Evolutionary conservation across 2,797 vertebrate species (phyloP).

Genomic region (Pagetopsis macropterus): DNA sequence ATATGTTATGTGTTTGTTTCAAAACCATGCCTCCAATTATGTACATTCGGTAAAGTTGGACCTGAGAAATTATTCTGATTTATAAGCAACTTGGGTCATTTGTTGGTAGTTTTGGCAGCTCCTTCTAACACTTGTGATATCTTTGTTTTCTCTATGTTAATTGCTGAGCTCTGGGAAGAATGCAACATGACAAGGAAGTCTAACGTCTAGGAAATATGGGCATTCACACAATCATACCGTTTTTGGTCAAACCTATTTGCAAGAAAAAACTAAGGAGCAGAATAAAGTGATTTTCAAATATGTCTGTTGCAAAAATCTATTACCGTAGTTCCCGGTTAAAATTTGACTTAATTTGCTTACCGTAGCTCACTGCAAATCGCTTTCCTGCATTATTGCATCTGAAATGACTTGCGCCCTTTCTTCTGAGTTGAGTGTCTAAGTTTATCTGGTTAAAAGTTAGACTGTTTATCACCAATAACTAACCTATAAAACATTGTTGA

Average conservation of each 20-base stretch:
- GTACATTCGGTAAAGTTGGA: background rate
- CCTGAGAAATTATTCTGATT: background rate
- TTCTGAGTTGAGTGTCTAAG: background rate
- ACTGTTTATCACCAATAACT: background rate
- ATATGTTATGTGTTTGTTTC: conserved; percentile 6
- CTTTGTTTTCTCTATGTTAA: background rate
- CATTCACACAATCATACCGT: background rate
- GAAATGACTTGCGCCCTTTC: too few relatives aligned
- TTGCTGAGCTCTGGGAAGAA: background rate
- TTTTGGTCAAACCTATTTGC: background rate
- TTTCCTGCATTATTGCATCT: too few relatives aligned
- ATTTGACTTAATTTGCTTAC: background rate
- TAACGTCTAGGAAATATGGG: background rate
- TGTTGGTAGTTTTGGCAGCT: background rate
- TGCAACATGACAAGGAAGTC: background rate
- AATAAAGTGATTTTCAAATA: too few relatives aligned
- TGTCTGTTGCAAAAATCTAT: too few relatives aligned
- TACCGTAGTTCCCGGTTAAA: background rate
- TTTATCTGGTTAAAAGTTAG: background rate
- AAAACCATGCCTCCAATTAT: background rate
- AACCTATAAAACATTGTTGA: background rate
- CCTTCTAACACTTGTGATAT: background rate
- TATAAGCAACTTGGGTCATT: background rate
- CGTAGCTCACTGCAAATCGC: background rate
- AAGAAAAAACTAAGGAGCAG: too few relatives aligned